phyloP scores from a whole-genome alignment of 2,888 invertebrate species.

The Bedellia somnulentella region DNA sequence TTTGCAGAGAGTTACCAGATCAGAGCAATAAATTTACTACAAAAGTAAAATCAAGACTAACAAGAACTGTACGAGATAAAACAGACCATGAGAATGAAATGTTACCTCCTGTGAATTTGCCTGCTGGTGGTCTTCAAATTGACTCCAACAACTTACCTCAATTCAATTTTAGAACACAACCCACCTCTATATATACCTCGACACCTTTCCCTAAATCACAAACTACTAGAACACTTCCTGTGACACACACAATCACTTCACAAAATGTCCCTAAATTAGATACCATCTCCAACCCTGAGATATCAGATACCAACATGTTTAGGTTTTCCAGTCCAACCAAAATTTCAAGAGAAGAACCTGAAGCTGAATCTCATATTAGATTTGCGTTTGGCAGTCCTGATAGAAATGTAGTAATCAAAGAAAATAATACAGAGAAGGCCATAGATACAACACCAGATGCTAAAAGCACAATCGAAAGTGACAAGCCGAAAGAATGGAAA shows the following conservation, averaged over 20 bases:
- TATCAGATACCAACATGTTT: constrained; percentile 15
- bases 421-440: constrained; percentile 2
- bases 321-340: constrained; percentile 28
- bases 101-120: constrained; percentile 20
- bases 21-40: constrained; percentile 19
- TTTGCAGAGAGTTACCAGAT: constrained; percentile 19
- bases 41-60: constrained; percentile 27
- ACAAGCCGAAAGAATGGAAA: constrained; percentile 18
- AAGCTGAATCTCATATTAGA: constrained; percentile 12
- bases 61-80: constrained; percentile 18
- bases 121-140: constrained; percentile 26
- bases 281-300: constrained; percentile 15
- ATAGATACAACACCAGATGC: not conserved
- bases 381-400: constrained; percentile 30
- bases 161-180: constrained; percentile 19
- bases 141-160: constrained; percentile 32
- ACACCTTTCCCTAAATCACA: not conserved
- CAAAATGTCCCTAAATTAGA: constrained; percentile 5
- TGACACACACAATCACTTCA: constrained; percentile 2
- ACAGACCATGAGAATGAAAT: constrained; percentile 12
- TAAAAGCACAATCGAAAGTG: not conserved
- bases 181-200: not conserved
- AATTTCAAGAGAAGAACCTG: constrained; percentile 16
- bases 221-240: no score
- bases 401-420: constrained; percentile 16